A percentile compares a stretch with the other conserved stretches of the same genome.
These are phyloP conservation scores for Tethya wilhelma DNA, from an alignment of 37 sponge, comb jelly and placozoan genomes.

Conservation along the genomic window DNA sequence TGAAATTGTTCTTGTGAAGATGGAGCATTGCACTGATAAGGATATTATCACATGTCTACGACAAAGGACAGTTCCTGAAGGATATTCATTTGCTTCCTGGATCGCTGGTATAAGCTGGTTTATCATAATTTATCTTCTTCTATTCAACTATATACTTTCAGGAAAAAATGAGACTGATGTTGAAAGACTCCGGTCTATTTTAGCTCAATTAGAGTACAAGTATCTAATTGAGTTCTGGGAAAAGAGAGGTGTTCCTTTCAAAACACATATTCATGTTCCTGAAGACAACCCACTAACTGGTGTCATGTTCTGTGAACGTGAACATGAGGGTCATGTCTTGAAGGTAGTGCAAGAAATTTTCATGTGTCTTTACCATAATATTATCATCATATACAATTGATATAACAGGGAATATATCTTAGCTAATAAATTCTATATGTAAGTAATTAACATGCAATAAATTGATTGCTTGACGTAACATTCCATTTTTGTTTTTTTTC, in stretches of 20 bases:
- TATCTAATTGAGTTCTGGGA: conserved; percentile 16
- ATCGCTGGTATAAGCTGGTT: background rate
- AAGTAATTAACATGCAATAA: no score
- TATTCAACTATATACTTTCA: no score
- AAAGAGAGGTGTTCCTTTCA: conserved; percentile 29
- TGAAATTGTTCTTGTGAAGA: conserved; percentile 3
- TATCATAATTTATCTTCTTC: background rate
- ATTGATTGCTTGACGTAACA: no score
- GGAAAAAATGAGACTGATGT: background rate
- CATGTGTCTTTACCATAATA: no score
- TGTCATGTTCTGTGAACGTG: conserved; percentile 28
- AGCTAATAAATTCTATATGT: no score
- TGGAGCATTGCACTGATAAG: background rate
- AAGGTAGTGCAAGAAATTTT: no score
- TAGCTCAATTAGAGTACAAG: conserved; percentile 26
- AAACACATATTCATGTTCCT: conserved; percentile 26
- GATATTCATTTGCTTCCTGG: conserved; percentile 8
- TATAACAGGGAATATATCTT: no score
- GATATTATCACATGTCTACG: conserved; percentile 8
- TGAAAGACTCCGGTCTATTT: conserved; percentile 35
- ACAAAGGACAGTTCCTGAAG: conserved; percentile 13
- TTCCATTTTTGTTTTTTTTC: no score
- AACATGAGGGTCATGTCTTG: conserved; percentile 27
- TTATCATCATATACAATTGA: no score
- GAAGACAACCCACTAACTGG: conserved; percentile 22